Evolutionary conservation across 2,797 vertebrate species (phyloP).

Genomic region (Chromis chromis): DNA sequence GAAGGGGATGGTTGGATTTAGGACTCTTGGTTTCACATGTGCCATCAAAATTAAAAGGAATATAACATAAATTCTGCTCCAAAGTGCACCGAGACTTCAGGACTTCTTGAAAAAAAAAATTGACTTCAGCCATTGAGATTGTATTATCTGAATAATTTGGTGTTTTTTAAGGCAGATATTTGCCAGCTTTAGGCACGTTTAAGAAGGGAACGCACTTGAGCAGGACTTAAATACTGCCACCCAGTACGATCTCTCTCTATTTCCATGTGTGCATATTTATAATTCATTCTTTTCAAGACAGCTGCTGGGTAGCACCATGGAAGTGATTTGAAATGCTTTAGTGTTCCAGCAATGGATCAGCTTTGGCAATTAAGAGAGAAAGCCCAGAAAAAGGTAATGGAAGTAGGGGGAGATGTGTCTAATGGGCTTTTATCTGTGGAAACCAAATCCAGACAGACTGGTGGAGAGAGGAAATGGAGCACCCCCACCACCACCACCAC

Average conservation of each 20-base stretch:
- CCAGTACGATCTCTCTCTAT: slow-evolving; percentile 40
- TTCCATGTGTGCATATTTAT: slow-evolving; percentile 65
- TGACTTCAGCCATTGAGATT: neutral
- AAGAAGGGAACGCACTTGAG: slow-evolving; percentile 16
- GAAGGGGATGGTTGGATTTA: slow-evolving; percentile 13
- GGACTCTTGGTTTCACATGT: slow-evolving; percentile 35
- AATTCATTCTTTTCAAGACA: slow-evolving; percentile 64
- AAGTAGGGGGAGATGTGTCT: slow-evolving; percentile 85
- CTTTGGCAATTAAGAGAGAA: slow-evolving; percentile 83
- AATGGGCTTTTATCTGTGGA: slow-evolving; percentile 90
- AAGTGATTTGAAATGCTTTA: slow-evolving; percentile 83
- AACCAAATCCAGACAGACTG: slow-evolving; percentile 86
- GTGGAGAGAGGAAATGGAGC: slow-evolving; percentile 77
- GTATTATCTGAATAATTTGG: slow-evolving; percentile 6
- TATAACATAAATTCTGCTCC: neutral
- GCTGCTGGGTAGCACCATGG: slow-evolving; percentile 75
- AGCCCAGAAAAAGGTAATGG: slow-evolving; percentile 85
- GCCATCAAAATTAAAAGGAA: neutral
- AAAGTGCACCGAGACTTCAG: slow-evolving; percentile 10
- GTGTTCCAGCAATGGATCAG: slow-evolving; percentile 79
- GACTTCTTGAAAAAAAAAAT: neutral
- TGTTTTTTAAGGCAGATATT: slow-evolving; percentile 5
- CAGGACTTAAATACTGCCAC: slow-evolving; percentile 46
- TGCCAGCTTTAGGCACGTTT: slow-evolving; percentile 39
- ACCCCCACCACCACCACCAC: neutral